phyloP scores from a whole-genome alignment of 1,140 invertebrate genomes.

The Epicauta chinensis region DNA sequence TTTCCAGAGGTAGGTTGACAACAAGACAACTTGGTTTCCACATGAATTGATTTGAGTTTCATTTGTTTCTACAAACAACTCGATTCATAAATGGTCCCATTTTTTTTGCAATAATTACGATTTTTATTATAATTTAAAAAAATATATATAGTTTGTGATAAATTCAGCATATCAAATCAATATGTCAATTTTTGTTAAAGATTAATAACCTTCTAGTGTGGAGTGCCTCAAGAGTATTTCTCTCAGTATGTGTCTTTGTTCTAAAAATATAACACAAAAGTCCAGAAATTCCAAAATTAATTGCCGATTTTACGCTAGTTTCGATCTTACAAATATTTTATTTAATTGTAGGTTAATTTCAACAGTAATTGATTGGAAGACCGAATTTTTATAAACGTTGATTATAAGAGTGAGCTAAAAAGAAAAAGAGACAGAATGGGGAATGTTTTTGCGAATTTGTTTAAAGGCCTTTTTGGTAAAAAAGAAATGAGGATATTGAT shows the following conservation, averaged over 20 bases:
- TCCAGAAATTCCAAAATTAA: not conserved
- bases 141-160: no score
- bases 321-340: not conserved
- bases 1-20: constrained; percentile 26
- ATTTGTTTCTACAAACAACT: no score
- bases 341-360: not conserved
- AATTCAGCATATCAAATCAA: constrained; percentile 29
- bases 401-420: no score
- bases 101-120: no score
- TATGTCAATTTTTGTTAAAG: constrained; percentile 36
- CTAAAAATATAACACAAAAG: constrained; percentile 26
- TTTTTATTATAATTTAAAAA: no score
- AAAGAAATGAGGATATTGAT: constrained; percentile 99
- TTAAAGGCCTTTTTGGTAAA: constrained; percentile 96
- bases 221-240: no score
- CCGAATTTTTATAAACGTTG: no score
- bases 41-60: no score
- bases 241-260: constrained; percentile 31
- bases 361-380: no score
- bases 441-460: constrained; percentile 80
- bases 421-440: constrained; percentile 57
- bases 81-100: no score
- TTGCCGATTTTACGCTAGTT: not conserved
- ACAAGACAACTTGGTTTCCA: constrained; percentile 29
- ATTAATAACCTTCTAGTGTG: constrained; percentile 32